phyloP scores from a whole-genome alignment of 2,888 invertebrate species.

The Corythucha ciliata region DNA sequence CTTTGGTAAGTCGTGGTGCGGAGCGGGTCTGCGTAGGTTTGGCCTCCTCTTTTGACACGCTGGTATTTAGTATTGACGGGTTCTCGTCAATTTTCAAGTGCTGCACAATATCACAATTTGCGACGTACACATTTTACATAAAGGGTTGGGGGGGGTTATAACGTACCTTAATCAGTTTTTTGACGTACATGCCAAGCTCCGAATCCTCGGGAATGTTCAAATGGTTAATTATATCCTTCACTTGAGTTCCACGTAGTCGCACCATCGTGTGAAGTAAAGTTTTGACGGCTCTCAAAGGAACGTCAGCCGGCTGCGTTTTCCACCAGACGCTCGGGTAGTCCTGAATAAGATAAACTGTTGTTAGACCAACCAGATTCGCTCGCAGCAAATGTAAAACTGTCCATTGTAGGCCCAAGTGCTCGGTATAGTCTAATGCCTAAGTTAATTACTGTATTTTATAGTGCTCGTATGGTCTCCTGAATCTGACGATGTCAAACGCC shows the following conservation, averaged over 20 bases:
- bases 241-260: conserved; percentile 73
- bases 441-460: no score
- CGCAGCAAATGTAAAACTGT: no score
- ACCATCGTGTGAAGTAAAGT: conserved; percentile 87
- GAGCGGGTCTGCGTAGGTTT: no score
- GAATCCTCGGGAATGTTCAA: conserved; percentile 52
- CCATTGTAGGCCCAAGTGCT: no score
- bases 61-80: no score
- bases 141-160: not conserved
- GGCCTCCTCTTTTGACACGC: no score
- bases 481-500: no score
- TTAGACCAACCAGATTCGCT: no score
- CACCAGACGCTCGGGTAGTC: conserved; percentile 78
- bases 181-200: conserved; percentile 75
- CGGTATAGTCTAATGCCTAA: no score
- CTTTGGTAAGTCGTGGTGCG: conserved; percentile 55
- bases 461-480: no score
- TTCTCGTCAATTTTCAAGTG: conserved; percentile 50
- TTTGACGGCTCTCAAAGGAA: conserved; percentile 81
- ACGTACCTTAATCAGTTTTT: conserved; percentile 52
- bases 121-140: not conserved
- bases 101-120: conserved; percentile 37
- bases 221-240: conserved; percentile 59
- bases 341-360: no score
- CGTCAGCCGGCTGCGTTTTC: conserved; percentile 74